These are phyloP conservation scores for Siniperca knerii DNA, from an alignment of 2,113 vertebrate genomes.

Conservation along the genomic window DNA sequence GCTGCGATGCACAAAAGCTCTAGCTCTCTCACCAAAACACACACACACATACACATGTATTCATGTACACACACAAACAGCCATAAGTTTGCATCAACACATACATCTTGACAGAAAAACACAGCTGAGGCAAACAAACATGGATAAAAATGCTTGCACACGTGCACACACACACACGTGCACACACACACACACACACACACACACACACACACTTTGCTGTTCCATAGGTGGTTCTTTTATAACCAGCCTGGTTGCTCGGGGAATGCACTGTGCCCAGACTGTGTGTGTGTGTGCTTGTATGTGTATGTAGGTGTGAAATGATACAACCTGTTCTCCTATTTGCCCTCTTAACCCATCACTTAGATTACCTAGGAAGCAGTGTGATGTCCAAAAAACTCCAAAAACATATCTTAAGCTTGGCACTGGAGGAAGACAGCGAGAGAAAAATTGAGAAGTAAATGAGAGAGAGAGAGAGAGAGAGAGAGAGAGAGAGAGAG, in stretches of 20 bases:
- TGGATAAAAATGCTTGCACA: not conserved
- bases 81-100: conserved; percentile 15
- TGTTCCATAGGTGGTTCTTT: conserved; percentile 75
- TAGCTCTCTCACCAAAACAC: conserved; percentile 56
- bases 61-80: conserved; percentile 7
- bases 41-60: conserved; percentile 37
- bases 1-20: conserved; percentile 83
- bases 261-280: conserved; percentile 52
- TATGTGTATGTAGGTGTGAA: conserved; percentile 53
- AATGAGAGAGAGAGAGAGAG: conserved; percentile 5
- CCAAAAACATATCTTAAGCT: not conserved
- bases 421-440: not conserved
- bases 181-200: not conserved
- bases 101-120: conserved; percentile 32
- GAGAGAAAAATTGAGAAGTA: not conserved
- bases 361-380: conserved; percentile 63
- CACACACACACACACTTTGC: not conserved
- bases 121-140: not conserved
- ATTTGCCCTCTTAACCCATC: conserved; percentile 59
- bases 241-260: conserved; percentile 76
- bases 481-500: conserved; percentile 53
- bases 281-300: conserved; percentile 51
- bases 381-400: conserved; percentile 35
- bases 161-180: not conserved
- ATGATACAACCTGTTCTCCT: conserved; percentile 66